These are phyloP conservation scores for Sarcophaga variegata DNA, from an alignment of 2,888 invertebrate genomes.

Conservation along the genomic window DNA sequence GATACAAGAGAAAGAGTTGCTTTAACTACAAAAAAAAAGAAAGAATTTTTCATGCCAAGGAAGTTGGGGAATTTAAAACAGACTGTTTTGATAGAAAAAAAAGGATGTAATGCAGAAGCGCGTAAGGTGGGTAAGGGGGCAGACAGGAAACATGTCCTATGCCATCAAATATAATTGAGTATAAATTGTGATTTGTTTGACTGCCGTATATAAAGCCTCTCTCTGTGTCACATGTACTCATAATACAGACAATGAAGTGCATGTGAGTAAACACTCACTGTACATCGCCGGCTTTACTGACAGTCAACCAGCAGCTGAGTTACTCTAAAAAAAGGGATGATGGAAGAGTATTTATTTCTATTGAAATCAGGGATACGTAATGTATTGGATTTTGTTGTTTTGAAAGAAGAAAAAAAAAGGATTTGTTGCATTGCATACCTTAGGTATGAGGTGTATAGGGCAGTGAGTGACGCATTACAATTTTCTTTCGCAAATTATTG, in stretches of 20 bases:
- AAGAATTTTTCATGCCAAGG: background rate
- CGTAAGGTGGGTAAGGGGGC: background rate
- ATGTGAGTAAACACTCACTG: background rate
- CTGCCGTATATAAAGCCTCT: slow-evolving; percentile 3
- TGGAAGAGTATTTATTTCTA: background rate
- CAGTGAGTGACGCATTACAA: no score
- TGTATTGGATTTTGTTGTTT: slow-evolving; percentile 21
- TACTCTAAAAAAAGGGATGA: background rate
- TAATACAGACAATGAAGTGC: background rate
- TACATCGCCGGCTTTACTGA: background rate
- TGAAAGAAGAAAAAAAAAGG: slow-evolving; percentile 23
- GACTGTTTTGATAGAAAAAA: slow-evolving; percentile 10
- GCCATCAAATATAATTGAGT: slow-evolving; percentile 5
- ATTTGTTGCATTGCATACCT: slow-evolving; percentile 30
- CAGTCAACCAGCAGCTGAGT: background rate
- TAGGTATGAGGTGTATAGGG: slow-evolving; percentile 37
- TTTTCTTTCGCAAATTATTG: background rate
- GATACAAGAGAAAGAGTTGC: background rate
- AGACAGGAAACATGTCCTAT: background rate
- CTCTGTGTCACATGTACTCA: slow-evolving; percentile 9
- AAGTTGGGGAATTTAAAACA: slow-evolving; percentile 29
- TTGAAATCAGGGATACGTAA: slow-evolving; percentile 6
- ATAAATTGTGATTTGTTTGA: slow-evolving; percentile 47
- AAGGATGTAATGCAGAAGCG: background rate
- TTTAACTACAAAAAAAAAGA: no score